Conservation (phyloP, 2,113 vertebrate species). For the Propithecus coquereli region DNA sequence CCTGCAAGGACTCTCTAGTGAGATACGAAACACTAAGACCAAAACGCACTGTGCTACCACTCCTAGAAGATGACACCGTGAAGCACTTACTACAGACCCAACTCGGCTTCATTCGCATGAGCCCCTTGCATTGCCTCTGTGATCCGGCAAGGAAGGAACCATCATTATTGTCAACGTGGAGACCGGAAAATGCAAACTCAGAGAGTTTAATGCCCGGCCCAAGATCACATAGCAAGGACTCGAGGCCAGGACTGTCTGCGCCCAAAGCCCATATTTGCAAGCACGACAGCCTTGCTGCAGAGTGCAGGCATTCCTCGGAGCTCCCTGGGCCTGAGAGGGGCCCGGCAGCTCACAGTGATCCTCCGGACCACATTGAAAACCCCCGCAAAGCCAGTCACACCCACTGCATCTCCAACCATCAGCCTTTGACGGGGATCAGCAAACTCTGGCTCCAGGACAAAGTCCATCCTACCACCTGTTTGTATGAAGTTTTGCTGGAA, state of each 20-base stretch:
- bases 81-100: too few species aligned
- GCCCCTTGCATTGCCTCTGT: not conserved
- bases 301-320: accelerated
- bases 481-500: not conserved
- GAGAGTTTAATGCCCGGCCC: not conserved
- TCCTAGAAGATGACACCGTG: not conserved
- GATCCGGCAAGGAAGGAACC: not conserved
- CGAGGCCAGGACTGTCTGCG: not conserved
- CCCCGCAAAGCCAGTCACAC: too few species aligned
- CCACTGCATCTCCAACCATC: accelerated
- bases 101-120: accelerated
- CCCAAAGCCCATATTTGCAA: not conserved
- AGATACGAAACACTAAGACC: not conserved
- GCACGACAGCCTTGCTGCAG: accelerated
- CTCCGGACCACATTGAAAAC: accelerated
- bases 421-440: not conserved
- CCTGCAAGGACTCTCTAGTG: not conserved
- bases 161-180: not conserved
- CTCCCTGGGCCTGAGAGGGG: accelerated
- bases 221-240: not conserved
- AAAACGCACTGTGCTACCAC: not conserved
- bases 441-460: not conserved
- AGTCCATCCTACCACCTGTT: accelerated
- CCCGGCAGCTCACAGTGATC: too few species aligned
- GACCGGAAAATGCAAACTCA: not conserved